Conservation (phyloP, 2,888 invertebrate species). For the Xestia rhomboidea region DNA sequence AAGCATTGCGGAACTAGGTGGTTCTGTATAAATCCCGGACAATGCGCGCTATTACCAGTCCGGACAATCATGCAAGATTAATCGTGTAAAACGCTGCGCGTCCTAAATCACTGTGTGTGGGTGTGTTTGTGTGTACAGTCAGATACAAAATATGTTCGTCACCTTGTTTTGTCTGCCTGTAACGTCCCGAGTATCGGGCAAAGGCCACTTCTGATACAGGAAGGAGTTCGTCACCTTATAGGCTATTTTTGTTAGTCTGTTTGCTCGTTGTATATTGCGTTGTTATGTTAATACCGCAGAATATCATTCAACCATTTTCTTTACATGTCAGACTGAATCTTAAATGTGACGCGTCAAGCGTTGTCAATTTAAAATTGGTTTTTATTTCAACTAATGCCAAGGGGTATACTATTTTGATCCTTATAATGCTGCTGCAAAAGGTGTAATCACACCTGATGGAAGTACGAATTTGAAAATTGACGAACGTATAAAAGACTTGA, state of each 20-base stretch:
- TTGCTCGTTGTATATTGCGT: not conserved
- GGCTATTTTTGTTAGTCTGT: not conserved
- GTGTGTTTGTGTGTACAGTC: constrained; percentile 7
- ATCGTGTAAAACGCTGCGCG: constrained; percentile 67
- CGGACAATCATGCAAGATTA: constrained; percentile 70
- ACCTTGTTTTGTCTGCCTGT: no score
- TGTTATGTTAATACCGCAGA: not conserved
- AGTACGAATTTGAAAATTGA: not conserved
- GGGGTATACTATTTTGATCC: not conserved
- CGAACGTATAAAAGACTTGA: not conserved
- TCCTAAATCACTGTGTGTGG: constrained; percentile 67
- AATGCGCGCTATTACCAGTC: constrained; percentile 61
- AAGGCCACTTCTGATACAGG: no score
- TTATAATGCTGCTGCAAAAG: no score
- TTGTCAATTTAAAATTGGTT: no score
- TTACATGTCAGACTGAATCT: not conserved
- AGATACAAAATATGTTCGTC: not conserved
- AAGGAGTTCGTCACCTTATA: no score
- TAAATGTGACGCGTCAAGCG: not conserved
- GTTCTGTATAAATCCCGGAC: constrained; percentile 61
- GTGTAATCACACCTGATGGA: not conserved
- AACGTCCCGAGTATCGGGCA: no score
- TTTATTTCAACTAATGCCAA: not conserved
- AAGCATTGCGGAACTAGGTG: constrained; percentile 54
- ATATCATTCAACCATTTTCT: not conserved